These are phyloP conservation scores for Eristalinus aeneus DNA, from an alignment of 2,888 invertebrate genomes.

Conservation along the genomic window DNA sequence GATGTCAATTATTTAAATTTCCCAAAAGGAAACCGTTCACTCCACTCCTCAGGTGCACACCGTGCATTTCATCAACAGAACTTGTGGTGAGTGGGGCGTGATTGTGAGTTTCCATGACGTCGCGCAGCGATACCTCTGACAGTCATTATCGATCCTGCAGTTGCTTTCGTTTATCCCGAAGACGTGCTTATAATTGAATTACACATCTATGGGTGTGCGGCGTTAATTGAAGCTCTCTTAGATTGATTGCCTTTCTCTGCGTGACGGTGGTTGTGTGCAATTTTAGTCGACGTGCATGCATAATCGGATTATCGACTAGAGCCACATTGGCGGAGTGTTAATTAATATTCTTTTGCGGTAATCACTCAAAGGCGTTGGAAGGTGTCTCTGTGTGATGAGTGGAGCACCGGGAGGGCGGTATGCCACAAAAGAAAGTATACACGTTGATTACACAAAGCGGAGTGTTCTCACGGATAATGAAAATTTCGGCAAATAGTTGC, in stretches of 20 bases:
- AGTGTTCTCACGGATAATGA: not conserved
- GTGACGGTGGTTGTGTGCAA: not conserved
- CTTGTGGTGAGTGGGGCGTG: not conserved
- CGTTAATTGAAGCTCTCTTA: slow-evolving; percentile 54
- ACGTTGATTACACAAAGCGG: not conserved
- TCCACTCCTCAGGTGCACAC: slow-evolving; percentile 22
- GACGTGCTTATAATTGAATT: slow-evolving; percentile 51
- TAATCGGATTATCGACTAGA: slow-evolving; percentile 46
- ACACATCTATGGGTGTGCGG: slow-evolving; percentile 27
- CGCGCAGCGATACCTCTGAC: not conserved
- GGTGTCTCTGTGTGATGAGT: not conserved
- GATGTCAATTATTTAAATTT: slow-evolving; percentile 65
- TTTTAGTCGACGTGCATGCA: not conserved
- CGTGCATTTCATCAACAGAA: slow-evolving; percentile 20
- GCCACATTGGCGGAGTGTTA: slow-evolving; percentile 21
- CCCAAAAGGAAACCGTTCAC: slow-evolving; percentile 48
- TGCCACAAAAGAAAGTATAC: not conserved
- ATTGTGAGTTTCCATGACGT: not conserved
- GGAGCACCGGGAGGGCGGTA: not conserved
- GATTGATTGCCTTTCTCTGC: slow-evolving; percentile 38
- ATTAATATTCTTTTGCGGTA: slow-evolving; percentile 48
- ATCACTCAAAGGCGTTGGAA: slow-evolving; percentile 27
- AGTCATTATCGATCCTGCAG: slow-evolving; percentile 34
- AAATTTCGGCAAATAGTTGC: not conserved
- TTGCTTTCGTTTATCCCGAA: slow-evolving; percentile 15